A percentile compares a stretch with the other conserved stretches of the same genome.
Evolutionary conservation across 2,888 invertebrate species (phyloP).

Genomic region (Pollenia griseotomentosa): DNA sequence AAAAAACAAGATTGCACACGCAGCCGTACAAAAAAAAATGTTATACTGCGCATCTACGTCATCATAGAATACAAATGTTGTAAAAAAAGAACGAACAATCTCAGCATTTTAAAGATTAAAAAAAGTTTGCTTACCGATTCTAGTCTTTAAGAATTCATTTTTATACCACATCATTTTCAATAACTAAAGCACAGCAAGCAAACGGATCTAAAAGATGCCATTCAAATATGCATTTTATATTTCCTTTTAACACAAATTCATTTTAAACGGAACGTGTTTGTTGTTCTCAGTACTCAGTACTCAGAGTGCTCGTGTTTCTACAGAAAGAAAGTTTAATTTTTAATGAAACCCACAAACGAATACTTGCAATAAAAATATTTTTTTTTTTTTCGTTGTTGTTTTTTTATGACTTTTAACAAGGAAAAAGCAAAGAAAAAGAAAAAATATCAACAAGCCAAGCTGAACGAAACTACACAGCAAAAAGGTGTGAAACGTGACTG

Average conservation of each 20-base stretch:
- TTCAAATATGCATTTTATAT: constrained; percentile 9
- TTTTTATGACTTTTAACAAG: constrained; percentile 24
- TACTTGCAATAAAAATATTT: constrained; percentile 25
- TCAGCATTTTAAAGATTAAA: too few relatives aligned
- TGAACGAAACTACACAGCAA: constrained; percentile 26
- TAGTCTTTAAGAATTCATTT: background rate
- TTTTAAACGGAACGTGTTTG: constrained; percentile 31
- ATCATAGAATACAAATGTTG: too few relatives aligned
- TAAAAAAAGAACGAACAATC: too few relatives aligned
- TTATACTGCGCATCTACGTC: too few relatives aligned
- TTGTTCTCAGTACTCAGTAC: background rate
- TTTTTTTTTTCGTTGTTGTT: background rate
- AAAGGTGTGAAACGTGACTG: constrained; percentile 70
- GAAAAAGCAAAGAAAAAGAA: too few relatives aligned
- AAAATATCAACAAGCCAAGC: background rate
- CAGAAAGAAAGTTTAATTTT: constrained; percentile 27
- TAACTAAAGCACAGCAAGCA: background rate
- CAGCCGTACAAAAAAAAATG: too few relatives aligned
- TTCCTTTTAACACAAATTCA: constrained; percentile 14
- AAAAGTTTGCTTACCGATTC: too few relatives aligned
- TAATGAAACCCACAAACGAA: constrained; percentile 47
- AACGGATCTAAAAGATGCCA: background rate
- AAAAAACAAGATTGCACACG: too few relatives aligned
- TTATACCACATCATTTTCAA: background rate
- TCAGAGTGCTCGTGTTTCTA: background rate